Conservation (phyloP, 2,113 vertebrate genomes). For the Neomonachus schauinslandi region DNA sequence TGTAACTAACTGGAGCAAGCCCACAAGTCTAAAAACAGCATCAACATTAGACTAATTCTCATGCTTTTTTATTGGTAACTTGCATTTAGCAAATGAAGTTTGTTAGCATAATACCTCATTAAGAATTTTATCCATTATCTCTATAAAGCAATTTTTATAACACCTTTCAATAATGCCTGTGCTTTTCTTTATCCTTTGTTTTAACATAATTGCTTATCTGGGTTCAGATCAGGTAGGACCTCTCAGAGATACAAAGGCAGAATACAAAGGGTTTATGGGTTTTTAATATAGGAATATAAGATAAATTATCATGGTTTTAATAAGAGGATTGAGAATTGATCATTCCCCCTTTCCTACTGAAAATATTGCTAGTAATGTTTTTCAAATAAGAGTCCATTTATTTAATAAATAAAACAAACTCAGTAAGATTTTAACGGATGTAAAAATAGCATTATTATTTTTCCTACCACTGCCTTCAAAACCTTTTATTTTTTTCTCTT, state of each 20-base stretch:
- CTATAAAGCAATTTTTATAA: not conserved
- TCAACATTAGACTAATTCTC: not conserved
- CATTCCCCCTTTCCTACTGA: not conserved
- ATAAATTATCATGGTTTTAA: not conserved
- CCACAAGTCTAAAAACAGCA: not conserved
- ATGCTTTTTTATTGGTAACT: not conserved
- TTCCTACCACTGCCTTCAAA: not conserved
- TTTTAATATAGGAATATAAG: not conserved
- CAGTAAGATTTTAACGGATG: not conserved
- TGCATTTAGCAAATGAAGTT: not conserved
- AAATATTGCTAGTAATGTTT: not conserved
- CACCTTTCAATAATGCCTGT: not conserved
- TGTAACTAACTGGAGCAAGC: not conserved
- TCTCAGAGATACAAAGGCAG: not conserved
- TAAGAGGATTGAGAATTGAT: not conserved
- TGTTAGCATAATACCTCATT: not conserved
- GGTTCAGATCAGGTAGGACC: not conserved
- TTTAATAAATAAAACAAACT: not conserved
- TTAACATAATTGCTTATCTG: not conserved
- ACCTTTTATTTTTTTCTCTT: not conserved
- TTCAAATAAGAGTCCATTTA: not conserved
- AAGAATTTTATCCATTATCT: not conserved
- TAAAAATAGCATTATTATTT: constrained; percentile 5
- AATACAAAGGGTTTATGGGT: not conserved
- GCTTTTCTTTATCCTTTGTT: not conserved